Percentiles rank a stretch among this genome's conserved stretches.
Evolutionary conservation across 2,797 vertebrate genomes (phyloP).

Genomic region (Sebastes hubbsi): DNA sequence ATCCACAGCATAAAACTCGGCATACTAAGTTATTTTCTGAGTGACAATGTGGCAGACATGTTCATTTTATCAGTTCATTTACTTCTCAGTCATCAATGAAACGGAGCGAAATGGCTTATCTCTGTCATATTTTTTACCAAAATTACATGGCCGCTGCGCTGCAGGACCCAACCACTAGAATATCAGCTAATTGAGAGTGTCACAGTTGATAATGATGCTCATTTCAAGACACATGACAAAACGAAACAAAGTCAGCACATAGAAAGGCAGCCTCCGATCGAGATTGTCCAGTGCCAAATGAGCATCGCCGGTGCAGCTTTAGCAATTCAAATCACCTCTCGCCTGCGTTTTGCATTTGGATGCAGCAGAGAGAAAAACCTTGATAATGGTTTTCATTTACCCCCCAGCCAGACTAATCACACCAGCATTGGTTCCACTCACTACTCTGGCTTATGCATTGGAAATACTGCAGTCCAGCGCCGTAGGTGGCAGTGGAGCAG

Average conservation of each 20-base stretch:
- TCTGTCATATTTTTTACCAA: slow-evolving; percentile 26
- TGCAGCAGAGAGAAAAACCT: slow-evolving; percentile 68
- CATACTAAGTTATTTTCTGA: background rate
- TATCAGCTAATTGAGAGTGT: slow-evolving; percentile 44
- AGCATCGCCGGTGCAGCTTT: slow-evolving; percentile 49
- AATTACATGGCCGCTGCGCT: slow-evolving; percentile 28
- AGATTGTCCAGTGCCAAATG: slow-evolving; percentile 65
- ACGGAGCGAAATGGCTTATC: slow-evolving; percentile 28
- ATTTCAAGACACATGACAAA: slow-evolving; percentile 63
- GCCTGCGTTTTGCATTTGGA: slow-evolving; percentile 71
- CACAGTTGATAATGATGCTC: slow-evolving; percentile 58
- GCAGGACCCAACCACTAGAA: slow-evolving; percentile 9
- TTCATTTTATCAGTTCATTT: slow-evolving; percentile 28
- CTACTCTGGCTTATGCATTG: slow-evolving; percentile 68
- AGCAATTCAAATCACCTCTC: slow-evolving; percentile 74
- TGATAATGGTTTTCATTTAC: slow-evolving; percentile 85
- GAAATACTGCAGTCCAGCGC: slow-evolving; percentile 60
- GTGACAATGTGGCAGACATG: slow-evolving; percentile 14
- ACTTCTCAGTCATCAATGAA: slow-evolving; percentile 4
- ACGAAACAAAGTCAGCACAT: slow-evolving; percentile 71
- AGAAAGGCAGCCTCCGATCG: slow-evolving; percentile 33
- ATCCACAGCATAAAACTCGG: background rate
- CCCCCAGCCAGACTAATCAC: slow-evolving; percentile 81
- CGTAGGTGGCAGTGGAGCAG: slow-evolving; percentile 52
- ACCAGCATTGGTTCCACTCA: slow-evolving; percentile 73